These are phyloP conservation scores for Microctenopoma stevenorrisi DNA, from an alignment of 2,797 vertebrate species.

Conservation along the genomic window DNA sequence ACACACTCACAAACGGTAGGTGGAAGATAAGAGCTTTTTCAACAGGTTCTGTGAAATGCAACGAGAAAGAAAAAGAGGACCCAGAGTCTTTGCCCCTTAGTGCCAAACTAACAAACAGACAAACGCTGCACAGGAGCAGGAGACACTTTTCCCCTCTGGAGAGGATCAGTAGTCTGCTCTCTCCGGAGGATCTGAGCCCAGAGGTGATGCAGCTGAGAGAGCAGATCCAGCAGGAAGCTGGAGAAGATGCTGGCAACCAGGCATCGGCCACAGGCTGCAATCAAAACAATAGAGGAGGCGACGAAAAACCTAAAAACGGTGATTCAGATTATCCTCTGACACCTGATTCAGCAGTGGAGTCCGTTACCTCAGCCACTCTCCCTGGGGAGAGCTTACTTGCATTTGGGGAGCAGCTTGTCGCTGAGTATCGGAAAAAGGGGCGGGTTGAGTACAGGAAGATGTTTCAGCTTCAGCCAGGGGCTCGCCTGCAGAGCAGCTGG, in stretches of 20 bases:
- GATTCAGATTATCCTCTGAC: neutral
- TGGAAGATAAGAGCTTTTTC: constrained; percentile 51
- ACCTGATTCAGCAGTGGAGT: neutral
- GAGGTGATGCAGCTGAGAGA: constrained; percentile 81
- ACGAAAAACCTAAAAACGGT: neutral
- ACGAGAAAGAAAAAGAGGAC: constrained; percentile 39
- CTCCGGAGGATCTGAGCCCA: constrained; percentile 74
- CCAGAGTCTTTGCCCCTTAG: constrained; percentile 11
- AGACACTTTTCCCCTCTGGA: constrained; percentile 84
- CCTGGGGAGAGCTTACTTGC: constrained; percentile 73
- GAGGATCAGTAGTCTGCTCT: constrained; percentile 83
- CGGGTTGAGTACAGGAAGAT: constrained; percentile 80
- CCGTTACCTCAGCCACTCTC: constrained; percentile 1
- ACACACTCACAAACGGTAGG: neutral
- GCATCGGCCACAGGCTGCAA: neutral
- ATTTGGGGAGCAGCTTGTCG: constrained; percentile 86
- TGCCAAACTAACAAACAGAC: constrained; percentile 8
- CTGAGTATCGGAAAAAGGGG: constrained; percentile 74
- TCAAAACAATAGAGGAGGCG: constrained; percentile 10
- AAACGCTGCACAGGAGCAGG: constrained; percentile 47
- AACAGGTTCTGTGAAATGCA: constrained; percentile 35
- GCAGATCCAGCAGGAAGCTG: constrained; percentile 23
- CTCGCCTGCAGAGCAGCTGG: constrained; percentile 74
- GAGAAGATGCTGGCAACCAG: neutral
- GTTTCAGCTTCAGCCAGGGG: constrained; percentile 76